Evolutionary conservation across 2,888 invertebrate genomes (phyloP).

Genomic region (Hyposoter dolosus): DNA sequence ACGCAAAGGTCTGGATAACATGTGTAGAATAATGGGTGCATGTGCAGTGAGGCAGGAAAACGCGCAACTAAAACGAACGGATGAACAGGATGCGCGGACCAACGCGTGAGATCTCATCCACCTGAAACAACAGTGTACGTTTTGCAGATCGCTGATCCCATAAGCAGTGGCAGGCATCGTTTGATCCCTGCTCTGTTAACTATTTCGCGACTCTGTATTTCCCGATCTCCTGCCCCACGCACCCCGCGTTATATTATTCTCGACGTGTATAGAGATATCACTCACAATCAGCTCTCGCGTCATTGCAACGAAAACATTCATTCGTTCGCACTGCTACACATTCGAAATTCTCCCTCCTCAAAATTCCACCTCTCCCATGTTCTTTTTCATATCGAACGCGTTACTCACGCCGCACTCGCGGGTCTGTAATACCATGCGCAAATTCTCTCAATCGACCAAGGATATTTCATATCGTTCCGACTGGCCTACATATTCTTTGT

Average conservation of each 20-base stretch:
- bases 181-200: constrained; percentile 80
- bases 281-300: constrained; percentile 13
- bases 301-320: constrained; percentile 44
- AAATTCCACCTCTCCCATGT: constrained; percentile 8
- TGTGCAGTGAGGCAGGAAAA: constrained; percentile 26
- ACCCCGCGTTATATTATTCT: constrained; percentile 40
- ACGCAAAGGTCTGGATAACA: constrained; percentile 1
- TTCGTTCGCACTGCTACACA: constrained; percentile 52
- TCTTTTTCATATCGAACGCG: constrained; percentile 13
- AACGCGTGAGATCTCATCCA: constrained; percentile 81
- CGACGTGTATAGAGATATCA: not conserved
- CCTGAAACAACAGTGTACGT: constrained; percentile 84
- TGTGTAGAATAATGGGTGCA: constrained; percentile 37
- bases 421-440: not conserved
- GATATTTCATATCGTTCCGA: not conserved
- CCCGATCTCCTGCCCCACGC: constrained; percentile 69
- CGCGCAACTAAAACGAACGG: constrained; percentile 32
- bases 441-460: not conserved
- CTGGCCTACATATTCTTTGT: not conserved
- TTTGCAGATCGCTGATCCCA: constrained; percentile 84
- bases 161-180: constrained; percentile 79
- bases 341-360: constrained; percentile 19
- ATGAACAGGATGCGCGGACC: constrained; percentile 47
- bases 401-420: constrained; percentile 1
- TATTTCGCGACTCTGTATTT: constrained; percentile 80